Evolutionary conservation across 2,113 vertebrate genomes (phyloP).

Genomic region (Romanogobio albipinnatus): DNA sequence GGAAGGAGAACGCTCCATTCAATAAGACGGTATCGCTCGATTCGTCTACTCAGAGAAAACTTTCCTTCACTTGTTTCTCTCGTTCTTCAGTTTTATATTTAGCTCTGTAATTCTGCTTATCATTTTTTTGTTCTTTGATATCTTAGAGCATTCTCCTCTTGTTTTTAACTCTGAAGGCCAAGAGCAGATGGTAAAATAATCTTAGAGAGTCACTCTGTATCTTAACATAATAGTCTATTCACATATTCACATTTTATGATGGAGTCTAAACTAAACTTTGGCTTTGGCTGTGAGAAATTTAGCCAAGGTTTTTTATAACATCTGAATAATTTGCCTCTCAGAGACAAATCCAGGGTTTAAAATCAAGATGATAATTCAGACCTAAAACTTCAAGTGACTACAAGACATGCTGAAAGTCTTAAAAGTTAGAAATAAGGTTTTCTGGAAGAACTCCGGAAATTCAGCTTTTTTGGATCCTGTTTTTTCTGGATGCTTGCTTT

Average conservation of each 20-base stretch:
- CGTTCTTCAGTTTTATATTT: neutral
- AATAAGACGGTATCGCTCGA: neutral
- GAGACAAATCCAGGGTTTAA: slow-evolving; percentile 1
- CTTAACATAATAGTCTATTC: slow-evolving; percentile 10
- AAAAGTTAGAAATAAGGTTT: neutral
- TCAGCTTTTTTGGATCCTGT: neutral
- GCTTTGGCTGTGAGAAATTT: neutral
- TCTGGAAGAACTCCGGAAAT: neutral
- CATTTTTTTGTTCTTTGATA: neutral
- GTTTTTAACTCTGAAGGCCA: slow-evolving; percentile 26
- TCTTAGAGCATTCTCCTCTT: neutral
- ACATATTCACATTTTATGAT: neutral
- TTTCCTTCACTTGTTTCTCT: neutral
- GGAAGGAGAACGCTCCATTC: neutral
- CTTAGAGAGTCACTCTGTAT: neutral
- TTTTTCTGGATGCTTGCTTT: neutral
- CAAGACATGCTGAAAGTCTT: no score
- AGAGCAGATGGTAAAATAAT: neutral
- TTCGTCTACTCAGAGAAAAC: neutral
- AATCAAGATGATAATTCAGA: neutral
- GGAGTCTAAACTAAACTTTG: neutral
- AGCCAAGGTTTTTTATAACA: neutral
- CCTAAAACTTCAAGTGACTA: neutral
- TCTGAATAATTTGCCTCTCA: slow-evolving; percentile 12
- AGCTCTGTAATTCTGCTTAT: neutral